These are phyloP conservation scores for Schizaphis graminum DNA, from an alignment of 2,888 invertebrate genomes.

Conservation along the genomic window DNA sequence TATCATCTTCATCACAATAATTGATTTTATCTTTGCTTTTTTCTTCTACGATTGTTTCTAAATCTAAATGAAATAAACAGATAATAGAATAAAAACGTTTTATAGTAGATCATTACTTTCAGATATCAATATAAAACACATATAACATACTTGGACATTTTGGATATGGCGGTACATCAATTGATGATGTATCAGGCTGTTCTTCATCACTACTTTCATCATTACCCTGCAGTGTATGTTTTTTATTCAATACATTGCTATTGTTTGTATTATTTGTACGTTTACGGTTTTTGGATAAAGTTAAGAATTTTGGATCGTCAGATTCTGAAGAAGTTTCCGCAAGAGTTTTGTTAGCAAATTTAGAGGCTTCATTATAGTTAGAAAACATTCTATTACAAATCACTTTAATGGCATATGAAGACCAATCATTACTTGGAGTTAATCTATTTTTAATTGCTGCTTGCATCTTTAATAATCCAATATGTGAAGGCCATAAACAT, in stretches of 20 bases:
- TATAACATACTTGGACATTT: not conserved
- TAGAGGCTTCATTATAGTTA: not conserved
- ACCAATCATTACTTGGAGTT: slow-evolving; percentile 9
- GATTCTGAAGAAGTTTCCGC: slow-evolving; percentile 1
- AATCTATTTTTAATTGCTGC: not conserved
- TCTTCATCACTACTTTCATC: not conserved
- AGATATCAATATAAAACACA: too few relatives aligned
- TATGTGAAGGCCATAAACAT: not conserved
- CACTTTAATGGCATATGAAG: not conserved
- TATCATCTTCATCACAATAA: too few relatives aligned
- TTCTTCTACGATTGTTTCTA: too few relatives aligned
- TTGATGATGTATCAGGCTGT: not conserved
- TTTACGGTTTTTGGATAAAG: not conserved
- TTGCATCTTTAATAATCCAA: not conserved
- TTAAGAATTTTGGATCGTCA: not conserved
- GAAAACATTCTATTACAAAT: not conserved
- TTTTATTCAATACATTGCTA: not conserved
- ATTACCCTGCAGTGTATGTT: not conserved
- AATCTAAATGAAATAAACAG: too few relatives aligned
- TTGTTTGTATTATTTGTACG: not conserved
- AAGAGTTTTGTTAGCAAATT: not conserved
- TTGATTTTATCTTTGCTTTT: too few relatives aligned
- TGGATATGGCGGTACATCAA: not conserved
- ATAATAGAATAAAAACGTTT: too few relatives aligned
- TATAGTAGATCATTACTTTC: too few relatives aligned